Percentiles rank a stretch among this genome's conserved stretches.
Conservation (phyloP, 1,140 invertebrate species). For the Artemia franciscana region DNA sequence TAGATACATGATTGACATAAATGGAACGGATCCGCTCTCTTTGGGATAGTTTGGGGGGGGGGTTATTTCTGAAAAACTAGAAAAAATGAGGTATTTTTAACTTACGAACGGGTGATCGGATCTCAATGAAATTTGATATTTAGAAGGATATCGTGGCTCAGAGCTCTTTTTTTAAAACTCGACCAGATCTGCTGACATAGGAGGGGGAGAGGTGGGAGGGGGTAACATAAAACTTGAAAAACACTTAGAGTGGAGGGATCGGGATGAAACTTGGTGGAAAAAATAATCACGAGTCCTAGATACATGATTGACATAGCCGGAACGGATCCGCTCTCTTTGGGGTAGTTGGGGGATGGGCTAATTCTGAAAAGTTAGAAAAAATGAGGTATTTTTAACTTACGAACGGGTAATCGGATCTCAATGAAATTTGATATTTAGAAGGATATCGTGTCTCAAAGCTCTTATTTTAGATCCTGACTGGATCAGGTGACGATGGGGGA, state of each 20-base stretch:
- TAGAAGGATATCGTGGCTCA: not conserved
- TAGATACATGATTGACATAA: not conserved
- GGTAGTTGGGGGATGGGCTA: not conserved
- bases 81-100: not conserved
- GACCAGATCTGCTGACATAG: not conserved
- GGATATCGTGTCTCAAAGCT: too few relatives aligned
- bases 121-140: not conserved
- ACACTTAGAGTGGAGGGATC: not conserved
- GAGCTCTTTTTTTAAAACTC: not conserved
- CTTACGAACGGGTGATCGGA: not conserved
- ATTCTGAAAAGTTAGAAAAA: too few relatives aligned
- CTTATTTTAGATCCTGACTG: too few relatives aligned
- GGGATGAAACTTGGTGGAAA: not conserved
- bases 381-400: too few relatives aligned
- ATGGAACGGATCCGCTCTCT: not conserved
- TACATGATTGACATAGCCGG: not conserved
- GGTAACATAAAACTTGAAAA: not conserved
- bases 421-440: too few relatives aligned
- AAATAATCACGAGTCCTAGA: not conserved
- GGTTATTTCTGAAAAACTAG: too few relatives aligned
- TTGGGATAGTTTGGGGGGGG: not conserved
- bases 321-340: not conserved
- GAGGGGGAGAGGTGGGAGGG: not conserved
- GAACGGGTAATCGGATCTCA: too few relatives aligned
- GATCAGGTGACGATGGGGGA: too few relatives aligned